Conservation (phyloP, 2,888 invertebrate species). For the Agrilus mali region DNA sequence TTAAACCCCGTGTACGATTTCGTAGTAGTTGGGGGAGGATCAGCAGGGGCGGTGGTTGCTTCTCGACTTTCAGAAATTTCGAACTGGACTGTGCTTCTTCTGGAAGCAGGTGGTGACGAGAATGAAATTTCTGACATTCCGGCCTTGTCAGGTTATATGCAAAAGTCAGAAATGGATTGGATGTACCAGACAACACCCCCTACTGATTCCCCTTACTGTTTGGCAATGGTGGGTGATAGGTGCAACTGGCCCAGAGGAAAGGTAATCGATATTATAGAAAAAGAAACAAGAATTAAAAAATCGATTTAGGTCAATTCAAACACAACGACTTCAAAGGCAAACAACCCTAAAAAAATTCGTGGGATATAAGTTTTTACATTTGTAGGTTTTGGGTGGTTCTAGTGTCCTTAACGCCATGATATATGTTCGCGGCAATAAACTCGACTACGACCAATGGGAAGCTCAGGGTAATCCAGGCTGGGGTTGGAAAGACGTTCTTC, state of each 20-base stretch:
- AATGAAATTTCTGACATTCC: constrained; percentile 83
- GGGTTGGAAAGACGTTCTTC: constrained; percentile 70
- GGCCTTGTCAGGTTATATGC: constrained; percentile 70
- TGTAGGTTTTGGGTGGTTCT: constrained; percentile 61
- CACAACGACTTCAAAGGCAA: too few species aligned
- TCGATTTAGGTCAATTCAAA: too few species aligned
- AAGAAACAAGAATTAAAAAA: not conserved
- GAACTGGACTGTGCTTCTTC: constrained; percentile 70
- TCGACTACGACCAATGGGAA: constrained; percentile 83
- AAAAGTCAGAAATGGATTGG: constrained; percentile 83
- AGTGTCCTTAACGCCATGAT: constrained; percentile 87
- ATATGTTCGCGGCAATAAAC: constrained; percentile 76
- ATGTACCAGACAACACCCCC: constrained; percentile 79
- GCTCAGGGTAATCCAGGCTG: constrained; percentile 73
- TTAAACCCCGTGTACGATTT: constrained; percentile 71
- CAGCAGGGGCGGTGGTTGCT: constrained; percentile 81
- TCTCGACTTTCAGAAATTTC: constrained; percentile 68
- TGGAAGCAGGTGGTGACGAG: constrained; percentile 83
- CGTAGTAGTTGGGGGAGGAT: constrained; percentile 76
- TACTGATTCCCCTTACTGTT: constrained; percentile 64
- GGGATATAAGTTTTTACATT: constrained; percentile 8
- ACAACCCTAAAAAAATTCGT: too few species aligned
- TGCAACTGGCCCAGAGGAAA: constrained; percentile 91
- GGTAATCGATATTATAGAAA: constrained; percentile 28
- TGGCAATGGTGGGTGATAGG: constrained; percentile 75